Conservation (phyloP, 2,888 invertebrate species). For the Epistrophe eligans region DNA sequence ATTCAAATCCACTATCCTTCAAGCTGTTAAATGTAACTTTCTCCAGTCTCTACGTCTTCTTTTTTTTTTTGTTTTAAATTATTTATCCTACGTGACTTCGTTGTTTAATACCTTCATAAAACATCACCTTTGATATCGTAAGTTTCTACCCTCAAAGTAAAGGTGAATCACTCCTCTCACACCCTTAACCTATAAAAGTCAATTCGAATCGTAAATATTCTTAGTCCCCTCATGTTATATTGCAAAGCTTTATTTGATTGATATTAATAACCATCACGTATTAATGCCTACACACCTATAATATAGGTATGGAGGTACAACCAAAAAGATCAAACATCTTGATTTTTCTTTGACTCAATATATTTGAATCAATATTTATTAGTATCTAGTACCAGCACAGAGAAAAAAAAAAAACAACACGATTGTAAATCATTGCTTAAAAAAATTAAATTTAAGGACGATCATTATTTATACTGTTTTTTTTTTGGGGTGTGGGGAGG, state of each 20-base stretch:
- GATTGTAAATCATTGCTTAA: constrained; percentile 19
- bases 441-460: constrained; percentile 14
- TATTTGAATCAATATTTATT: constrained; percentile 32
- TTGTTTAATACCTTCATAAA: not conserved
- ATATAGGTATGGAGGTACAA: not conserved
- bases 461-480: constrained; percentile 1
- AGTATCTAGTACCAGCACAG: not conserved
- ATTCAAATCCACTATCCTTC: not conserved
- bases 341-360: constrained; percentile 3
- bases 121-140: not conserved
- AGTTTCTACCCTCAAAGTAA: not conserved
- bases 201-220: constrained; percentile 13
- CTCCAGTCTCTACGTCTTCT: not conserved
- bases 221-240: not conserved
- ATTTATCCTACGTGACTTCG: constrained; percentile 28
- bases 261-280: constrained; percentile 46
- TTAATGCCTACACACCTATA: not conserved
- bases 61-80: not conserved
- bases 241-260: constrained; percentile 59
- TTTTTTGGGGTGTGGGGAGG: too few relatives aligned
- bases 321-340: constrained; percentile 30
- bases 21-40: constrained; percentile 13
- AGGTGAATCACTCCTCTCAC: constrained; percentile 7
- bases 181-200: not conserved
- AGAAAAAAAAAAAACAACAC: not conserved